phyloP scores from a whole-genome alignment of 2,113 vertebrate genomes.

The Vulpes ferrilata region DNA sequence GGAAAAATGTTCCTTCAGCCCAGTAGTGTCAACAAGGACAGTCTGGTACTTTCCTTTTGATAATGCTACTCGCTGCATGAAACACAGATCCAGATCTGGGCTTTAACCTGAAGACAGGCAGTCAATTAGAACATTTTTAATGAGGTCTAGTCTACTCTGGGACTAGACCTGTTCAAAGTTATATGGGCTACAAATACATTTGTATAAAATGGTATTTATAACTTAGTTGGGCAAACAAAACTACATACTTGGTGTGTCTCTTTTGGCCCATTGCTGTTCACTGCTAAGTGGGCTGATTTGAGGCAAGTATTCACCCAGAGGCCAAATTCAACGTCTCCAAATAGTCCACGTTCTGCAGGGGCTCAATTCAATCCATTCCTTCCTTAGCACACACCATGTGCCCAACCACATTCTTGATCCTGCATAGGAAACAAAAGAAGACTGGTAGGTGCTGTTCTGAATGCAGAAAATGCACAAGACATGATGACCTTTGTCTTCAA shows the following conservation, averaged over 20 bases:
- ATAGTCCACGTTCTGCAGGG: neutral
- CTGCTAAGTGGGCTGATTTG: neutral
- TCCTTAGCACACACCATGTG: constrained; percentile 6
- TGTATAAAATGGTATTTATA: neutral
- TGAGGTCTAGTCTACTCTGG: neutral
- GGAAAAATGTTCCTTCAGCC: neutral
- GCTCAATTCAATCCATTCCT: constrained; percentile 59
- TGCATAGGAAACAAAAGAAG: constrained; percentile 52
- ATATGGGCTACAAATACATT: neutral
- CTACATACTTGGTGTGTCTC: constrained; percentile 59
- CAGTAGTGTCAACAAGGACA: neutral
- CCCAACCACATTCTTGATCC: constrained; percentile 37
- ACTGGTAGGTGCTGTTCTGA: neutral
- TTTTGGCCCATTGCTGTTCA: constrained; percentile 64
- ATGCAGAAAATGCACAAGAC: neutral
- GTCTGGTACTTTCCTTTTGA: neutral
- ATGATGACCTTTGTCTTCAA: neutral
- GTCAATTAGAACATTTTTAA: constrained; percentile 3
- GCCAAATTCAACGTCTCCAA: constrained; percentile 12
- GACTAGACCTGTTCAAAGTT: neutral
- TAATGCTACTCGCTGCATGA: neutral
- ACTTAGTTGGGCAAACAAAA: constrained; percentile 22
- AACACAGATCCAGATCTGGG: neutral
- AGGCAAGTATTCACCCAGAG: constrained; percentile 22
- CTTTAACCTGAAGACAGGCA: neutral